These are phyloP conservation scores for Cylindroiulus punctatus DNA, from an alignment of 2,888 invertebrate genomes.

Conservation along the genomic window DNA sequence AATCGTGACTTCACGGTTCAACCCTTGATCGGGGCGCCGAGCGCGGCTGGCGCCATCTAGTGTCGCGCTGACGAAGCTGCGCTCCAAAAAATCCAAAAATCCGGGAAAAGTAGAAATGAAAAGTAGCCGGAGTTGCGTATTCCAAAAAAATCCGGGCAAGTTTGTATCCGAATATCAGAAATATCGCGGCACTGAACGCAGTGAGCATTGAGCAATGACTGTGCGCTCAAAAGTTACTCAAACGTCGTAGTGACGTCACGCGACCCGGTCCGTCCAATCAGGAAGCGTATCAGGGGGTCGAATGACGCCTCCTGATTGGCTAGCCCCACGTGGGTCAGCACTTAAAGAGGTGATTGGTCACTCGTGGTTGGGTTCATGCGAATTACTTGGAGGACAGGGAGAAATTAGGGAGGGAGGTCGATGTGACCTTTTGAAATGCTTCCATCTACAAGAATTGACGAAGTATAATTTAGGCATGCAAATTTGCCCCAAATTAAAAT, in stretches of 20 bases:
- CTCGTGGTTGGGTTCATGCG: not conserved
- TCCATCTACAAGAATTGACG: too few relatives aligned
- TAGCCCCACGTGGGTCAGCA: not conserved
- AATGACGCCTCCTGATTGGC: not conserved
- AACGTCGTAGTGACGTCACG: not conserved
- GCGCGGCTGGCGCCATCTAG: not conserved
- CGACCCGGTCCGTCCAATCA: not conserved
- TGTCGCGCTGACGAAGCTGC: not conserved
- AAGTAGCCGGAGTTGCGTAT: not conserved
- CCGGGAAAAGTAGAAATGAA: not conserved
- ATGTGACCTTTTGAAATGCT: too few relatives aligned
- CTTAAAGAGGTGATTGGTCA: slow-evolving; percentile 21
- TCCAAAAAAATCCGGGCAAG: too few relatives aligned
- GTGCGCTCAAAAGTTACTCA: not conserved
- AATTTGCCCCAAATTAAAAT: too few relatives aligned
- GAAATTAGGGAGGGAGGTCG: too few relatives aligned
- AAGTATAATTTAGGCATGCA: too few relatives aligned
- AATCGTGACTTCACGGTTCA: too few relatives aligned
- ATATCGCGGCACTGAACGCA: too few relatives aligned
- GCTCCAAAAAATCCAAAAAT: not conserved
- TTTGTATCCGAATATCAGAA: too few relatives aligned
- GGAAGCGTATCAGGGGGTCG: not conserved
- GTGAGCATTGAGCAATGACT: too few relatives aligned
- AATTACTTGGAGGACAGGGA: too few relatives aligned
- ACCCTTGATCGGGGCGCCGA: not conserved